Evolutionary conservation across 2,797 vertebrate species (phyloP), one percentile per base, ranked within the genome.

Genomic region (Synanceia verrucosa): DNA sequence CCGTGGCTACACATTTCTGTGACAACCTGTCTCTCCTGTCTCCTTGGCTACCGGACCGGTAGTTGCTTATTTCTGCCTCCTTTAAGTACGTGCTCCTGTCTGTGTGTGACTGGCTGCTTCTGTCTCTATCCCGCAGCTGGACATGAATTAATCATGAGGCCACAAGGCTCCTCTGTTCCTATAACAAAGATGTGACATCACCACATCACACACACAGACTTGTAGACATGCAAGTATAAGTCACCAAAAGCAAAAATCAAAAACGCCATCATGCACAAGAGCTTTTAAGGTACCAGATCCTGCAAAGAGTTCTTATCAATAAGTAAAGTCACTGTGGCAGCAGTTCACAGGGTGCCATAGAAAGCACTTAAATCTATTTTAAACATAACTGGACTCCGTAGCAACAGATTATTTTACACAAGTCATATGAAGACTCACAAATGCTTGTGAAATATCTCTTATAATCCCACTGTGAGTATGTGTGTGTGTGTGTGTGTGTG

Each of bases 141-240:
- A 94, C 91, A 94, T 94, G 93, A 92, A 95, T 95, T 93, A 94
- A 89, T 89, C 93, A 95, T 94, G 90, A 93, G 88, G 89, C 92
- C 86, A 95, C 93, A 95, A 94, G 90, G 92, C 90, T 92, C 68
- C 91, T 94, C 93, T 95, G 93, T 94, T 92, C 86, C 81, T 84
- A 86, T 91, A 93, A 94, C 93, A 94, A 94, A 94, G 93, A 89
- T 92, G 88, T 93, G 93, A 94, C 92, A 94, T 94, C 92, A 87
- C 90, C 89, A 89, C 89, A 85, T 91, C 86, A 72, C 89, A 79
- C 79, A 28, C 48, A 81, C 67, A 56, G 21, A 76, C 80, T 75
- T 53, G 81, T 84, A 65, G 79, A 78, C 70, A 64, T 62, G 44
- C 65, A 80, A 53, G 70, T 37, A 58, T 44, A 56, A 69, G 80